These are phyloP conservation scores for Xyrauchen texanus DNA, from an alignment of 2,113 vertebrate species.

Conservation along the genomic window DNA sequence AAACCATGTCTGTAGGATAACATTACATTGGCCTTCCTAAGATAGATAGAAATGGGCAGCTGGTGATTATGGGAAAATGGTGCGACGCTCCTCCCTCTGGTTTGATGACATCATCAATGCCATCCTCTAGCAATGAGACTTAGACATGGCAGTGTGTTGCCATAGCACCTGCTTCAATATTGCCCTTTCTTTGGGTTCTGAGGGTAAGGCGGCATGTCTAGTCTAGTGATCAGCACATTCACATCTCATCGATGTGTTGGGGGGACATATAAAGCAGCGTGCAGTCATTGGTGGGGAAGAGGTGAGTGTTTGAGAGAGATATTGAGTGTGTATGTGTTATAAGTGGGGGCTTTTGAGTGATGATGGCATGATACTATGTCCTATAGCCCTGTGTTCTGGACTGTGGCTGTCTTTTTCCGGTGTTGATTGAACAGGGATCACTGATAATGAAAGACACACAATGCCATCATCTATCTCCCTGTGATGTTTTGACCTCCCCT, in stretches of 20 bases:
- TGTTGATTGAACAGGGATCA: constrained; percentile 57
- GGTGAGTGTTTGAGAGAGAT: background rate
- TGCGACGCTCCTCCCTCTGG: constrained; percentile 34
- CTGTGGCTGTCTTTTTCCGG: constrained; percentile 37
- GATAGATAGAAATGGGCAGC: constrained; percentile 3
- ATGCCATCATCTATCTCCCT: constrained; percentile 51
- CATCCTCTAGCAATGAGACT: no score
- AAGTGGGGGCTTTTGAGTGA: constrained; percentile 43
- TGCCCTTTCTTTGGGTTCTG: constrained; percentile 29
- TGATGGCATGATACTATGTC: constrained; percentile 44
- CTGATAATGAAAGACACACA: constrained; percentile 55
- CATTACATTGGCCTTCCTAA: background rate
- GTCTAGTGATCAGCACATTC: constrained; percentile 7
- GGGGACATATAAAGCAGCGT: background rate
- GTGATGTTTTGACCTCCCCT: constrained; percentile 38
- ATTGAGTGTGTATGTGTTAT: background rate
- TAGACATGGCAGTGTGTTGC: constrained; percentile 17
- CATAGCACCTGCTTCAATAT: constrained; percentile 32
- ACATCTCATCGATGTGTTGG: constrained; percentile 21
- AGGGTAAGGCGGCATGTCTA: constrained; percentile 37
- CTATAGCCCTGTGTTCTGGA: constrained; percentile 37
- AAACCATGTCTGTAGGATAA: no score
- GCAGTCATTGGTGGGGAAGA: constrained; percentile 37
- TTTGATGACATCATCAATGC: constrained; percentile 31
- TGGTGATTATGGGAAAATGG: constrained; percentile 19